phyloP scores from a whole-genome alignment of 2,797 vertebrate genomes.

The Acipenser oxyrinchus region DNA sequence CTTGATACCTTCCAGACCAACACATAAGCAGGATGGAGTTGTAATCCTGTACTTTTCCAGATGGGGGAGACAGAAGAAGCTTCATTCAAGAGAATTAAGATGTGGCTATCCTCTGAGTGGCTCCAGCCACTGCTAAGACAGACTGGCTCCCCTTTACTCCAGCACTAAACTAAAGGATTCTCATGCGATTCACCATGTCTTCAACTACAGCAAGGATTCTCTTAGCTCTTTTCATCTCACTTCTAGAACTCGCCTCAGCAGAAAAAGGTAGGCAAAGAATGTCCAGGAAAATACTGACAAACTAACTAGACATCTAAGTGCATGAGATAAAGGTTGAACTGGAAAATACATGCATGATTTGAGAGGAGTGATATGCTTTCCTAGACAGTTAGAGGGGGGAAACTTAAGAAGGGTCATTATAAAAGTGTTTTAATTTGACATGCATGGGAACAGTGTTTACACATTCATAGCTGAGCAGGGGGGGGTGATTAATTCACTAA shows the following conservation, averaged over 20 bases:
- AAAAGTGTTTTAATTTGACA: too few relatives aligned
- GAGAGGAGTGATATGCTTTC: too few relatives aligned
- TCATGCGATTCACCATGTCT: slow-evolving; percentile 57
- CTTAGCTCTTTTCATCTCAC: slow-evolving; percentile 52
- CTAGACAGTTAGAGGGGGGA: too few relatives aligned
- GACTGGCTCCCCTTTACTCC: slow-evolving; percentile 35
- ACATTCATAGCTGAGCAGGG: too few relatives aligned
- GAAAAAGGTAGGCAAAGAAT: slow-evolving; percentile 51
- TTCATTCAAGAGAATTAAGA: slow-evolving; percentile 19
- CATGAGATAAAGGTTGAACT: too few relatives aligned
- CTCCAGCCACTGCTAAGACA: slow-evolving; percentile 31
- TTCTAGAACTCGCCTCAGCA: slow-evolving; percentile 47
- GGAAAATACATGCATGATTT: too few relatives aligned
- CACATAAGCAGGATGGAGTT: neutral
- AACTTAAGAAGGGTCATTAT: too few relatives aligned
- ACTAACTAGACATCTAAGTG: too few relatives aligned
- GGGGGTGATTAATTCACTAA: too few relatives aligned
- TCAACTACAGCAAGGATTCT: slow-evolving; percentile 57
- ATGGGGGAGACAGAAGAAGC: slow-evolving; percentile 48
- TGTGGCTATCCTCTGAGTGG: slow-evolving; percentile 10
- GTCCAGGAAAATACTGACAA: too few relatives aligned
- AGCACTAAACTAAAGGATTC: slow-evolving; percentile 35
- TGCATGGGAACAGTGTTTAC: too few relatives aligned
- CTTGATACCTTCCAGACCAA: slow-evolving; percentile 3
- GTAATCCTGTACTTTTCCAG: slow-evolving; percentile 22